These are phyloP conservation scores for Pempheris klunzingeri DNA, from an alignment of 2,797 vertebrate genomes.

Conservation along the genomic window DNA sequence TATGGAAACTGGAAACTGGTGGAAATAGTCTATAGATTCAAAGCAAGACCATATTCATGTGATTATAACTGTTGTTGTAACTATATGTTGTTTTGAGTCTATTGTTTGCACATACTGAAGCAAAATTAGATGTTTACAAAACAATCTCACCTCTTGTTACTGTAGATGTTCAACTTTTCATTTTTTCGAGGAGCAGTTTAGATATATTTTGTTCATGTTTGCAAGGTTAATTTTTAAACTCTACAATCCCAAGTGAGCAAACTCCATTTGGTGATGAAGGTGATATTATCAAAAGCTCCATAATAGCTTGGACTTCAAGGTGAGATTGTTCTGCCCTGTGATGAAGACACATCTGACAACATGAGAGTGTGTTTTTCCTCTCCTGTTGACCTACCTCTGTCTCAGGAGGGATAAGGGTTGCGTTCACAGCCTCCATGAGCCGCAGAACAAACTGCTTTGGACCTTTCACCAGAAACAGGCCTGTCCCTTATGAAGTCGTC, in stretches of 20 bases:
- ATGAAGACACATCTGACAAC: neutral
- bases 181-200: neutral
- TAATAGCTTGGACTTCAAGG: neutral
- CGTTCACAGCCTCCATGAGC: conserved; percentile 44
- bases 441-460: conserved; percentile 55
- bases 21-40: neutral
- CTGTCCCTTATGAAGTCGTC: conserved; percentile 62
- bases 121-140: neutral
- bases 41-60: neutral
- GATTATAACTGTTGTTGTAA: neutral
- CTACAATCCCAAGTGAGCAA: neutral
- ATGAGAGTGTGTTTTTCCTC: neutral
- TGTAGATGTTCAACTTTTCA: neutral
- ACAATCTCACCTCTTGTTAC: neutral
- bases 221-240: too few species aligned
- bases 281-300: neutral
- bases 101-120: neutral
- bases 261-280: too few species aligned
- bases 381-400: neutral
- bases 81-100: neutral
- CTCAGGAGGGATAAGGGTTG: conserved; percentile 57
- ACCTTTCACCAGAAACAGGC: conserved; percentile 57
- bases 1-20: neutral
- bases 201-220: neutral
- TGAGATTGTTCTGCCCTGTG: too few species aligned